Percentiles rank a stretch among this genome's conserved stretches.
These are phyloP conservation scores for Oxystoma pomonae DNA, from an alignment of 2,888 invertebrate genomes.

Conservation along the genomic window DNA sequence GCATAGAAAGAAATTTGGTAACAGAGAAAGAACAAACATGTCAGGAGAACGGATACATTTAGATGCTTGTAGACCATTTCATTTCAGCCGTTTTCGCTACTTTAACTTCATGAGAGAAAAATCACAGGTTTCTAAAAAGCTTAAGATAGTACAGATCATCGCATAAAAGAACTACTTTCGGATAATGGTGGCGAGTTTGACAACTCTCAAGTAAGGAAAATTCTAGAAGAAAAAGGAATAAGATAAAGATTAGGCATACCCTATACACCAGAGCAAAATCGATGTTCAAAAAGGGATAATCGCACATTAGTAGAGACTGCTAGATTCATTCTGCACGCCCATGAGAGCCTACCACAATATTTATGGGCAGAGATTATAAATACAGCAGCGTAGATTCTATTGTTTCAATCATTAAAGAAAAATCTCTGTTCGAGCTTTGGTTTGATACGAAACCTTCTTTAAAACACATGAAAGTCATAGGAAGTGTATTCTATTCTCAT, in stretches of 20 bases:
- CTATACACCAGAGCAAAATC: neutral
- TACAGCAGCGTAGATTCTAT: neutral
- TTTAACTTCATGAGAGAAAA: too few species aligned
- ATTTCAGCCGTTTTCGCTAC: too few species aligned
- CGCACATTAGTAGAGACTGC: neutral
- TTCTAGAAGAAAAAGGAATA: too few species aligned
- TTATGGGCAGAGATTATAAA: neutral
- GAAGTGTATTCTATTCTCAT: neutral
- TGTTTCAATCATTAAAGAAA: neutral
- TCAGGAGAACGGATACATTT: neutral
- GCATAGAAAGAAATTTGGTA: neutral
- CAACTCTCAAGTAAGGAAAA: too few species aligned
- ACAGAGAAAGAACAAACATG: neutral
- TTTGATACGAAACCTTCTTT: neutral
- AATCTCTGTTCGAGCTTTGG: neutral
- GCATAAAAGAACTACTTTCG: too few species aligned
- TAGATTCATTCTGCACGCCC: neutral
- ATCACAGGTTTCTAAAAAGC: too few species aligned
- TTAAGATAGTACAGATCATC: too few species aligned
- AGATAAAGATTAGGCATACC: neutral
- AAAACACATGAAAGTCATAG: neutral
- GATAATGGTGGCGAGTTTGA: too few species aligned
- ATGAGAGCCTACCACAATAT: neutral
- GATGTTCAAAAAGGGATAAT: neutral
- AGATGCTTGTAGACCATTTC: neutral